Conservation (phyloP, 1,140 invertebrate species). For the Pollicipes pollicipes region DNA sequence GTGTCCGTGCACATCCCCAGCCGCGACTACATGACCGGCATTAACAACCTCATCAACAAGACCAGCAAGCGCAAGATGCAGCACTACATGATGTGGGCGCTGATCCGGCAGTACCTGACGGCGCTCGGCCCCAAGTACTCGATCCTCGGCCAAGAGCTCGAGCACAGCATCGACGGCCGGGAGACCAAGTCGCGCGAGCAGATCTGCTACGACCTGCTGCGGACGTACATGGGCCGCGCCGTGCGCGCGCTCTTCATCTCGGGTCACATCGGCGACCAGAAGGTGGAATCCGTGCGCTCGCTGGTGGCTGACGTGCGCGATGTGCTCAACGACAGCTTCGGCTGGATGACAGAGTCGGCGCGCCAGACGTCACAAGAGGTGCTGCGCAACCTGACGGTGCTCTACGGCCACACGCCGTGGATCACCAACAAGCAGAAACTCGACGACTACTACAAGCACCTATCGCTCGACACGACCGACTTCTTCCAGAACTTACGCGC, state of each 20-base stretch:
- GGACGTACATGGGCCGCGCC: background rate
- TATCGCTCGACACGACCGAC: background rate
- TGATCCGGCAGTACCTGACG: background rate
- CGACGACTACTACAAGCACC: background rate
- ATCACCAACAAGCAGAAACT: background rate
- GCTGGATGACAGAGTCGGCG: background rate
- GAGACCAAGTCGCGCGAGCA: background rate
- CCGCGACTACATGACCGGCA: background rate
- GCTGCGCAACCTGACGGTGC: background rate
- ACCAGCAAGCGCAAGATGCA: background rate
- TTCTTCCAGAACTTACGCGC: constrained; percentile 2
- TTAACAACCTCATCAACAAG: background rate
- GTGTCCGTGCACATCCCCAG: constrained; percentile 1
- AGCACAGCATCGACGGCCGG: constrained; percentile 1
- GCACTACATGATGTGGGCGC: constrained; percentile 2
- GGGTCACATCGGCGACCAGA: constrained; percentile 1
- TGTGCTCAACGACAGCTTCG: constrained; percentile 1
- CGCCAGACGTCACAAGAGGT: background rate
- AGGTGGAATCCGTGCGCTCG: background rate
- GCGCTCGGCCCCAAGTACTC: constrained; percentile 2
- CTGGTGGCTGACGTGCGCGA: background rate
- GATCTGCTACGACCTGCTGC: background rate
- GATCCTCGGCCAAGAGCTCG: background rate
- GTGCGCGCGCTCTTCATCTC: constrained; percentile 3
- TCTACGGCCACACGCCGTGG: background rate